Evolutionary conservation across 2,888 invertebrate genomes (phyloP).

Genomic region (Dolichomitus sp.): DNA sequence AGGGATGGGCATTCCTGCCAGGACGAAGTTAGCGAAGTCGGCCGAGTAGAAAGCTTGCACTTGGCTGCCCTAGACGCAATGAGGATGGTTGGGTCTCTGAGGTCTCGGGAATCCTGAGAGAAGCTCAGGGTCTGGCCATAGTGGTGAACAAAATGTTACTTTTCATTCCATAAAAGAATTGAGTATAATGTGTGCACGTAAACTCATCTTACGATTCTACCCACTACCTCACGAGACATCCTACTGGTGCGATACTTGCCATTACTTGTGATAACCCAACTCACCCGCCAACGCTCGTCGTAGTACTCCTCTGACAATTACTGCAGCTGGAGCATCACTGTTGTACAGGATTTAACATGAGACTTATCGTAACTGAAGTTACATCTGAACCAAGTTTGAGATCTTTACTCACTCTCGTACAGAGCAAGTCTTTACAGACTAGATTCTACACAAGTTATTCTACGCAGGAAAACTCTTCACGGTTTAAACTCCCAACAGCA

Average conservation of each 20-base stretch:
- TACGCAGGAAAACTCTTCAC: no score
- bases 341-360: no score
- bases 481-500: no score
- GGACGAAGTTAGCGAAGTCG: conserved; percentile 44
- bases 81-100: conserved; percentile 14
- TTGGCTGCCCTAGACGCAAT: conserved; percentile 23
- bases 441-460: background rate
- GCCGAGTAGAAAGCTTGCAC: conserved; percentile 29
- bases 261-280: no score
- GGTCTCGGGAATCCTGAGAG: conserved; percentile 3
- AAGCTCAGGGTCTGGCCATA: background rate
- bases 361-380: no score
- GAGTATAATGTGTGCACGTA: background rate
- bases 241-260: no score
- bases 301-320: no score
- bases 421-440: background rate
- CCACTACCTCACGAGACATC: background rate
- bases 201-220: background rate
- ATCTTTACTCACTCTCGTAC: no score
- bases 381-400: no score
- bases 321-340: no score
- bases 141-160: background rate
- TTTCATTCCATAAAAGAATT: background rate
- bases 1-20: conserved; percentile 31
- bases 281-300: no score